Percentiles rank a stretch among this genome's conserved stretches.
These are phyloP conservation scores for Poecilobothrus nobilitatus DNA, from an alignment of 2,888 invertebrate genomes.

Conservation along the genomic window DNA sequence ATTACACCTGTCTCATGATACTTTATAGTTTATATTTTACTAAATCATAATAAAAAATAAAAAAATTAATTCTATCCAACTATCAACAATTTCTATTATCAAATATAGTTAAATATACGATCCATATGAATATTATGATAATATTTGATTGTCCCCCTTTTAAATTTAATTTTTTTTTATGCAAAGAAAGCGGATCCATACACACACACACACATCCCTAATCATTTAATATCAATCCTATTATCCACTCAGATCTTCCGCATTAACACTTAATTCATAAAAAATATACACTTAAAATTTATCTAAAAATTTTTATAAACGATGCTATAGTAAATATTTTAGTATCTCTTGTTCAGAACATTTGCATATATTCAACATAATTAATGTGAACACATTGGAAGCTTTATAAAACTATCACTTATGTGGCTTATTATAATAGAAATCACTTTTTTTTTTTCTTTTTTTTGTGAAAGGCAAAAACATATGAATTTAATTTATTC, in stretches of 20 bases:
- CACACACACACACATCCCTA: not conserved
- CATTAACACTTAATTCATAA: not conserved
- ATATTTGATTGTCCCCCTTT: not conserved
- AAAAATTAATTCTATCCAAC: not conserved
- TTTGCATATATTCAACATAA: no score
- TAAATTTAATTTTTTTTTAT: not conserved
- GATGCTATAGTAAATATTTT: no score
- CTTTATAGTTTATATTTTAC: not conserved
- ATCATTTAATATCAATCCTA: not conserved
- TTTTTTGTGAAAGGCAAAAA: no score
- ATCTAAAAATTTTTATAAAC: not conserved
- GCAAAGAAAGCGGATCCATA: not conserved
- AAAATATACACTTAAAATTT: not conserved
- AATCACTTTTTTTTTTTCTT: no score
- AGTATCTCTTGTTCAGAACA: no score
- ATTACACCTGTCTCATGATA: not conserved
- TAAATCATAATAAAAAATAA: not conserved
- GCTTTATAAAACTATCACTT: no score
- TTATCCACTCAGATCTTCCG: slow-evolving; percentile 6
- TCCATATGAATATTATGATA: not conserved
- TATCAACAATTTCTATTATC: no score
- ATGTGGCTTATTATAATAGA: no score
- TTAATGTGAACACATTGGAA: no score
- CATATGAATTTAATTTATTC: not conserved
- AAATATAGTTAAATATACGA: no score